Evolutionary conservation across 1,140 invertebrate species (phyloP).

Genomic region (Protaetia brevitarsis): DNA sequence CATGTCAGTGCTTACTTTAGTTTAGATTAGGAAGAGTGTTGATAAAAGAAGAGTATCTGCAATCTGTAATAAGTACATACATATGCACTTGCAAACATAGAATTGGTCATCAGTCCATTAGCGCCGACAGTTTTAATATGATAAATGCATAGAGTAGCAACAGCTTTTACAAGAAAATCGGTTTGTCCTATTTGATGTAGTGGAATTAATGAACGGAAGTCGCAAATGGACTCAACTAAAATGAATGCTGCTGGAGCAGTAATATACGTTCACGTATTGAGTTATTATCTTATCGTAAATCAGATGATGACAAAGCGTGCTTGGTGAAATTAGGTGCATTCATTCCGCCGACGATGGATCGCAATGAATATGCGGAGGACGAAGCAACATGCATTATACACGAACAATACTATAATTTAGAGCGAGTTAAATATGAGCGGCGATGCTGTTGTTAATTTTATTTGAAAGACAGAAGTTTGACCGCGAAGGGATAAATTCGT

Average conservation of each 20-base stretch:
- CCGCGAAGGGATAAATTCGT: background rate
- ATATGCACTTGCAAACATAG: too few species aligned
- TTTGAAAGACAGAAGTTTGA: background rate
- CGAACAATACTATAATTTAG: background rate
- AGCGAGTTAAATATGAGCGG: background rate
- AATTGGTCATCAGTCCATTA: too few species aligned
- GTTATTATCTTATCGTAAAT: background rate
- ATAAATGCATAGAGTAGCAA: too few species aligned
- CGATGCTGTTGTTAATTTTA: background rate
- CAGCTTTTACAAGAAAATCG: too few species aligned
- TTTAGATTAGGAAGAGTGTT: too few species aligned
- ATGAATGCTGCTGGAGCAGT: background rate
- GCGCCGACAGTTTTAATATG: too few species aligned
- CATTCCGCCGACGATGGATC: background rate
- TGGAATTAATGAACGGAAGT: background rate
- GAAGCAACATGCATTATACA: background rate
- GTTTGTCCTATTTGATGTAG: too few species aligned
- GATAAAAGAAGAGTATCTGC: too few species aligned
- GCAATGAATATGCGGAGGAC: background rate
- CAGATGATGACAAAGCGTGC: constrained; percentile 15
- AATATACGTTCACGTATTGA: background rate
- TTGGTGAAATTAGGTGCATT: background rate
- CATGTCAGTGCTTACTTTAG: too few species aligned
- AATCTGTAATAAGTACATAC: too few species aligned
- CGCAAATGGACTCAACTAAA: background rate